A percentile compares a stretch with the other conserved stretches of the same genome.
Evolutionary conservation across 2,113 vertebrate genomes (phyloP).

Genomic region (Oreocharis arfaki): DNA sequence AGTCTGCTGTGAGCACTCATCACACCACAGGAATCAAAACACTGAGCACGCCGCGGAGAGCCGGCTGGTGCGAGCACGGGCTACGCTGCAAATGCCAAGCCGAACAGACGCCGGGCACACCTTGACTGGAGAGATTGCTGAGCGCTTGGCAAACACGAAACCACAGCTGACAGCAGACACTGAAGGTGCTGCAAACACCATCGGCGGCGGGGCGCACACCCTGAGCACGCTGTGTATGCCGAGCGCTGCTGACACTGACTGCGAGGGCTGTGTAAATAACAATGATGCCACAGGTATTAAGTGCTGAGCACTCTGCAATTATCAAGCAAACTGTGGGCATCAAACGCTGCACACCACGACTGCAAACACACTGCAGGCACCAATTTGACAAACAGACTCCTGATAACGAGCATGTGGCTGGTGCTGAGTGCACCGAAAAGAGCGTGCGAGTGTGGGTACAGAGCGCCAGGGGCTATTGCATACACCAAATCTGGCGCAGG

Average conservation of each 20-base stretch:
- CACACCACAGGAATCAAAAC: background rate
- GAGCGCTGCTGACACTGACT: background rate
- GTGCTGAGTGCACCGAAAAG: background rate
- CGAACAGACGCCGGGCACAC: background rate
- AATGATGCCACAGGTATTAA: slow-evolving; percentile 56
- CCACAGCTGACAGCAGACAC: background rate
- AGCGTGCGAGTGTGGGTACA: background rate
- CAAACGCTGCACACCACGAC: background rate
- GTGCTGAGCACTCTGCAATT: slow-evolving; percentile 42
- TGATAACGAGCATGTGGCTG: background rate
- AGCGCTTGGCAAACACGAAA: background rate
- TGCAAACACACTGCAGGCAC: slow-evolving; percentile 40
- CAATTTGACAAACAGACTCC: slow-evolving; percentile 31
- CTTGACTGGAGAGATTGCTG: background rate
- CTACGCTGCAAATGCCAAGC: background rate
- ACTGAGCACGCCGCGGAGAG: background rate
- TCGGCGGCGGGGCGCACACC: accelerated
- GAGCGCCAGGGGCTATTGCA: background rate
- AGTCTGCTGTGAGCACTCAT: background rate
- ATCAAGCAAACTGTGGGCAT: slow-evolving; percentile 33
- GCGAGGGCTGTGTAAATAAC: background rate
- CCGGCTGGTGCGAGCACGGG: accelerated
- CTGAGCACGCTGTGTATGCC: accelerated
- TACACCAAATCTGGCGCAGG: background rate
- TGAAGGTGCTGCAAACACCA: background rate